phyloP scores from a whole-genome alignment of 1,140 invertebrate species.

The Choristoneura fumiferana region DNA sequence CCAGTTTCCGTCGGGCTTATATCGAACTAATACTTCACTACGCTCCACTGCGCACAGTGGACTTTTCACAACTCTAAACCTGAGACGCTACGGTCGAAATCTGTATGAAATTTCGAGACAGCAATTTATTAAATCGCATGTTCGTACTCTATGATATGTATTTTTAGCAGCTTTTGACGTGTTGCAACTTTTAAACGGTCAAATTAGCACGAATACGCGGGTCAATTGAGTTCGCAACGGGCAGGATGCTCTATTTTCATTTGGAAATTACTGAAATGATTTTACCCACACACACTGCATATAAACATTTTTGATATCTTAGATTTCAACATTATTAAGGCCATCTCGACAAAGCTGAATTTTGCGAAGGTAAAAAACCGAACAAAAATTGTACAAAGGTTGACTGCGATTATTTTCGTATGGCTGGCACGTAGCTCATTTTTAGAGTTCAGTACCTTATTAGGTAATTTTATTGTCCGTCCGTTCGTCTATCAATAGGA shows the following conservation, averaged over 20 bases:
- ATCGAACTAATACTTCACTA: slow-evolving; percentile 24
- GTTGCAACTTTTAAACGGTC: slow-evolving; percentile 17
- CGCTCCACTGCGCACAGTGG: not conserved
- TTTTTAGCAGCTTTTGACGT: slow-evolving; percentile 15
- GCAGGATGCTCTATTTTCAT: not conserved
- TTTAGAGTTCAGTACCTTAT: no score
- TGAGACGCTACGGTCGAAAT: not conserved
- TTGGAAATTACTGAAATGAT: no score
- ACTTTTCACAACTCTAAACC: not conserved
- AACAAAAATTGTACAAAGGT: no score
- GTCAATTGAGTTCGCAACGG: slow-evolving; percentile 7
- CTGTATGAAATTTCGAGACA: not conserved
- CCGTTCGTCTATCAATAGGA: no score
- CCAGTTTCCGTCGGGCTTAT: slow-evolving; percentile 29
- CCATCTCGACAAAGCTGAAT: no score
- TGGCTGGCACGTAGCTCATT: no score
- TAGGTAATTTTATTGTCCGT: no score
- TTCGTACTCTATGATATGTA: slow-evolving; percentile 10
- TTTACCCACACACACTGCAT: no score
- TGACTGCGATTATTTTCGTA: no score
- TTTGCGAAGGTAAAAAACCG: no score
- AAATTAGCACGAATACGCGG: slow-evolving; percentile 7
- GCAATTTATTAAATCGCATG: slow-evolving; percentile 6
- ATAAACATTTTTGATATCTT: no score
- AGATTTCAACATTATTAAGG: no score